These are phyloP conservation scores for Actinia tenebrosa DNA, from an alignment of 64 coral and sea anemone species.

Conservation along the genomic window DNA sequence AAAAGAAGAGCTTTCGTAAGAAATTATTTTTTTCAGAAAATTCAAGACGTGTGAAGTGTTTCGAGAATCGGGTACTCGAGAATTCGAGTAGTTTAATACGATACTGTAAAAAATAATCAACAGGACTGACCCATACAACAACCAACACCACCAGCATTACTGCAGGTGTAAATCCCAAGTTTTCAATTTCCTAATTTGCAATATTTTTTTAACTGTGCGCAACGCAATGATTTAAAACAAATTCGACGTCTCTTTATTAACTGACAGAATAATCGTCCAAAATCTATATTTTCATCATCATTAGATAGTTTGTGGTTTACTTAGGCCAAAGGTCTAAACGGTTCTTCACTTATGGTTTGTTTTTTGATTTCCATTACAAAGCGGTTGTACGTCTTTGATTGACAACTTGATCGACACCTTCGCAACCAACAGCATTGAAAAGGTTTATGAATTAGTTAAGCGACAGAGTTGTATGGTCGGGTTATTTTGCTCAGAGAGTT, in stretches of 20 bases:
- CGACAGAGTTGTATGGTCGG: background rate
- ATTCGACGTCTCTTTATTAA: background rate
- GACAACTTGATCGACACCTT: conserved; percentile 18
- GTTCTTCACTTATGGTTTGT: background rate
- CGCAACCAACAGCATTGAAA: background rate
- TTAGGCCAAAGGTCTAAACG: conserved; percentile 9
- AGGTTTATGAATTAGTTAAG: conserved; percentile 27
- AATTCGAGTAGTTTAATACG: no score
- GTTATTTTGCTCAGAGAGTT: background rate
- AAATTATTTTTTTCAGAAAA: no score
- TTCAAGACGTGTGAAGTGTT: no score
- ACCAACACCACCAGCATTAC: no score
- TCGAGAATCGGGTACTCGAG: no score
- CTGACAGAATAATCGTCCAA: background rate
- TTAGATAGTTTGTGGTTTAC: background rate
- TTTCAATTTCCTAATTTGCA: background rate
- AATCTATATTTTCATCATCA: conserved; percentile 11
- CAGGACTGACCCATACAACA: no score
- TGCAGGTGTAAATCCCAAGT: no score
- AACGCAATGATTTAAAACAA: background rate
- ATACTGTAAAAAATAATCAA: no score
- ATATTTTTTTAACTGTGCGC: background rate
- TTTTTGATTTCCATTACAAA: conserved; percentile 27
- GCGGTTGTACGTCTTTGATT: background rate
- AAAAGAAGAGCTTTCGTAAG: no score